These are phyloP conservation scores for Stratiolaelaps scimitus DNA, from an alignment of 1,140 invertebrate genomes.

Conservation along the genomic window DNA sequence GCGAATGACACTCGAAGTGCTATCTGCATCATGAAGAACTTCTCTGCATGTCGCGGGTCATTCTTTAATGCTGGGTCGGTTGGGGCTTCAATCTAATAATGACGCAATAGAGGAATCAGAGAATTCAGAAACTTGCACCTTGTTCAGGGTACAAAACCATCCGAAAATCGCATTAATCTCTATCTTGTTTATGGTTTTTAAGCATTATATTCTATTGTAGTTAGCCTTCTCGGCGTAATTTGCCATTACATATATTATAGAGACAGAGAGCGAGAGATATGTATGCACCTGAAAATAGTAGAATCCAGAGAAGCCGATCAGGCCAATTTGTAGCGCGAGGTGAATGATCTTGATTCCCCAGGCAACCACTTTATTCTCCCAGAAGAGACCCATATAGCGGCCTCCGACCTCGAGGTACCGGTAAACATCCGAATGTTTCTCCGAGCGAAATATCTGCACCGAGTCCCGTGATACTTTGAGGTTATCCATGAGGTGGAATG, in stretches of 20 bases:
- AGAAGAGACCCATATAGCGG: constrained; percentile 3
- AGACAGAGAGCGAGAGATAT: no score
- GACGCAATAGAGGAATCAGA: no score
- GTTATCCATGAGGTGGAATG: constrained; percentile 17
- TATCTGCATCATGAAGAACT: constrained; percentile 29
- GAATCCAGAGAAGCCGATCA: constrained; percentile 7
- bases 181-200: no score
- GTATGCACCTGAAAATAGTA: constrained; percentile 4
- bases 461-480: background rate
- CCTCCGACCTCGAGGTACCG: constrained; percentile 11
- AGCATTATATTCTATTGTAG: no score
- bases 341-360: background rate
- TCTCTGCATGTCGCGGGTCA: constrained; percentile 3
- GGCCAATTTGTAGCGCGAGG: background rate
- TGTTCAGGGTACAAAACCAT: no score
- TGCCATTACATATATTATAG: no score
- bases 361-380: constrained; percentile 1
- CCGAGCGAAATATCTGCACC: background rate
- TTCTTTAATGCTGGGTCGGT: background rate
- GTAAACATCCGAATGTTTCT: constrained; percentile 12
- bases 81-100: background rate
- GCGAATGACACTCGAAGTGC: constrained; percentile 16
- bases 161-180: no score
- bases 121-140: no score
- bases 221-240: no score